phyloP scores from a whole-genome alignment of 92 coral and sea anemone species.

The Umimayanthus chanpuru region DNA sequence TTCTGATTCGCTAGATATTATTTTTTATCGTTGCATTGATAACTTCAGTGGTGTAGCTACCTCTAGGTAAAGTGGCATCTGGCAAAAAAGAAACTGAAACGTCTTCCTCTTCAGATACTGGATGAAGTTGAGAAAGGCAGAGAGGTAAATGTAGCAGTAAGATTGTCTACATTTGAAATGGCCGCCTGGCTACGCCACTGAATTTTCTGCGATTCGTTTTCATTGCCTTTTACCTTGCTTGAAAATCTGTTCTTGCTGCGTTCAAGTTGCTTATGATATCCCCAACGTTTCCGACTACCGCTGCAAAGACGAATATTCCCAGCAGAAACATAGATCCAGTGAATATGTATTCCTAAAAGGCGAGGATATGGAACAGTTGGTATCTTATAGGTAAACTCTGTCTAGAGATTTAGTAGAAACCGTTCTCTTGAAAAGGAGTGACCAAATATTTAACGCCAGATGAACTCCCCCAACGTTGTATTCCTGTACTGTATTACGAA shows the following conservation, averaged over 20 bases:
- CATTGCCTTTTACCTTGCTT: constrained; percentile 70
- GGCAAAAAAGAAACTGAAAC: too few species aligned
- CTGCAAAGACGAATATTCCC: constrained; percentile 94
- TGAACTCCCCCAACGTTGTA: too few species aligned
- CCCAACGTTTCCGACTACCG: constrained; percentile 97
- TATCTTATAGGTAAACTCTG: neutral
- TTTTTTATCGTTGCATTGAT: neutral
- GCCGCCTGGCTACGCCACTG: too few species aligned
- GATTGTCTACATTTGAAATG: too few species aligned
- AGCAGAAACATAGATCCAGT: constrained; percentile 92
- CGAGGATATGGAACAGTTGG: neutral
- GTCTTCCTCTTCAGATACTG: too few species aligned
- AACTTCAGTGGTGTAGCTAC: too few species aligned
- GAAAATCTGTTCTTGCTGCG: constrained; percentile 93
- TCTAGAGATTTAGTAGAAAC: neutral
- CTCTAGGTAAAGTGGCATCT: too few species aligned
- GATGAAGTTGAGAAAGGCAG: too few species aligned
- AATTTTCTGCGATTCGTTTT: neutral
- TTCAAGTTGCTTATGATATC: constrained; percentile 99
- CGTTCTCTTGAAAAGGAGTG: neutral
- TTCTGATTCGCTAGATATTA: neutral
- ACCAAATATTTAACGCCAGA: neutral
- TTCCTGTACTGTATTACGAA: too few species aligned
- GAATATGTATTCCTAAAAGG: constrained; percentile 82
- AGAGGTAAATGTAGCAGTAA: too few species aligned